These are phyloP conservation scores for Cordilura impudica DNA, from an alignment of 2,888 invertebrate species.

Conservation along the genomic window DNA sequence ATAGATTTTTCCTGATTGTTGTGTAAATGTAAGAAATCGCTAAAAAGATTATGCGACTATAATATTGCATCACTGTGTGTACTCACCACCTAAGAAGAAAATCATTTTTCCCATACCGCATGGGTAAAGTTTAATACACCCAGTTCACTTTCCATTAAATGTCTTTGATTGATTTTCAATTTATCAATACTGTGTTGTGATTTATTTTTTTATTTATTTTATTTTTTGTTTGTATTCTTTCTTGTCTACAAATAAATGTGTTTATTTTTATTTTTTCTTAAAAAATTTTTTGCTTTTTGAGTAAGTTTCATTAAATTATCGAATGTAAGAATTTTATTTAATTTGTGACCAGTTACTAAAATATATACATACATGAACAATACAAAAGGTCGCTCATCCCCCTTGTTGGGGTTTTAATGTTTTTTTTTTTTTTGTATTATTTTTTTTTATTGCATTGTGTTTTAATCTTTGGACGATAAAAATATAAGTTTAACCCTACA, in stretches of 20 bases:
- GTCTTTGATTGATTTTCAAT: constrained; percentile 34
- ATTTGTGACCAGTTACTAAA: neutral
- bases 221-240: neutral
- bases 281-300: neutral
- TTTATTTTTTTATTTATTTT: constrained; percentile 26
- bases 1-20: too few relatives aligned
- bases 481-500: too few relatives aligned
- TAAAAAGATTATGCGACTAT: too few relatives aligned
- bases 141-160: constrained; percentile 18
- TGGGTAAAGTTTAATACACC: constrained; percentile 4
- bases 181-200: constrained; percentile 20
- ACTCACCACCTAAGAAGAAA: neutral
- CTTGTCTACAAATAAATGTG: neutral
- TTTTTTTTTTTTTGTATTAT: neutral
- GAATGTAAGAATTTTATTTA: neutral
- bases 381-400: neutral
- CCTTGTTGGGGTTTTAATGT: neutral
- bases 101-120: neutral
- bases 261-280: neutral
- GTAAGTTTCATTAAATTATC: neutral
- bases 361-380: too few relatives aligned
- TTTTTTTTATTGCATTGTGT: too few relatives aligned
- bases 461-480: too few relatives aligned
- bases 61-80: too few relatives aligned
- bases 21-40: too few relatives aligned